Percentiles rank a stretch among this genome's conserved stretches.
Conservation (phyloP, 2,113 vertebrate genomes). For the Merops nubicus region DNA sequence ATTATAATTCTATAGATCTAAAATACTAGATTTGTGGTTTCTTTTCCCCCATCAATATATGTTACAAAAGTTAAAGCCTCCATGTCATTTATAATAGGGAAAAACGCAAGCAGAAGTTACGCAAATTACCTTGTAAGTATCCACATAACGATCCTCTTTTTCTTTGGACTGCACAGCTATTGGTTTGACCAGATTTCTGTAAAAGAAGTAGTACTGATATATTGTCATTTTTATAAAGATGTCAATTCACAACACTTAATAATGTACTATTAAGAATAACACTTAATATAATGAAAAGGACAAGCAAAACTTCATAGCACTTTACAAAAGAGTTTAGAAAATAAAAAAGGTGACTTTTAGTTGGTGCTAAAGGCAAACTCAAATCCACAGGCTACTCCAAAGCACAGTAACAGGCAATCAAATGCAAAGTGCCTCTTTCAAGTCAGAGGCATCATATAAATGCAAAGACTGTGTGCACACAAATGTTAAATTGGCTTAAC, state of each 20-base stretch:
- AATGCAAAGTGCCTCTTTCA: neutral
- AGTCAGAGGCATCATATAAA: neutral
- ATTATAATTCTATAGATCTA: neutral
- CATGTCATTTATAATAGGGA: neutral
- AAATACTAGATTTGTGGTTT: neutral
- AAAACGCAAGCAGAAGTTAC: neutral
- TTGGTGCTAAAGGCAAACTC: neutral
- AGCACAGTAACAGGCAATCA: neutral
- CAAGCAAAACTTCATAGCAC: neutral
- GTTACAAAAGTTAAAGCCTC: neutral
- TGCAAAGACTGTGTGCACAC: neutral
- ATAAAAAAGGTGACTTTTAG: neutral
- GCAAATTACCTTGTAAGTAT: conserved; percentile 90
- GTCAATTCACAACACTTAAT: neutral
- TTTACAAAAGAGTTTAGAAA: neutral
- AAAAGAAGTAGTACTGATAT: neutral
- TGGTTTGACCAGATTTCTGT: conserved; percentile 92
- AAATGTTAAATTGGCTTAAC: neutral
- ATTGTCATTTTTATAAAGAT: neutral
- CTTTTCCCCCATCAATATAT: neutral
- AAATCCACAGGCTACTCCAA: neutral
- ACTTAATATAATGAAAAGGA: neutral
- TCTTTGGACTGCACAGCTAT: conserved; percentile 98
- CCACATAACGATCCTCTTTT: conserved; percentile 97
- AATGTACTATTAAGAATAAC: neutral